These are phyloP conservation scores for Caracal caracal DNA, from an alignment of 2,113 vertebrate species.

Conservation along the genomic window DNA sequence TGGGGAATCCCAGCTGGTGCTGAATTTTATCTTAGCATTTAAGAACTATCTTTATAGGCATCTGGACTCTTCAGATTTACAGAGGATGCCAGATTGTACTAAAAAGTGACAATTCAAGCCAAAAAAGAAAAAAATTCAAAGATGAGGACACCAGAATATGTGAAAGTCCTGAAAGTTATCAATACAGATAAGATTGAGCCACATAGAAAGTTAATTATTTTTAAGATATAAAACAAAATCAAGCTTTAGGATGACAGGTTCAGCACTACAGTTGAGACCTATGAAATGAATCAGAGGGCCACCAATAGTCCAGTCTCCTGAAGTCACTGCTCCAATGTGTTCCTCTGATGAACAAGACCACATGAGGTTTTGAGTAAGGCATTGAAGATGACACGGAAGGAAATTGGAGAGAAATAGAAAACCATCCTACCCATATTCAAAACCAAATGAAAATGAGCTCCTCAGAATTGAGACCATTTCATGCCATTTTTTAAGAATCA, in stretches of 20 bases:
- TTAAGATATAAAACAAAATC: neutral
- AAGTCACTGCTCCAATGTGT: neutral
- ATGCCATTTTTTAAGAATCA: neutral
- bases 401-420: neutral
- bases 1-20: neutral
- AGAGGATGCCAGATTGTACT: neutral
- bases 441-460: neutral
- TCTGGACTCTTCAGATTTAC: neutral
- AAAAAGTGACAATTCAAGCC: neutral
- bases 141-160: neutral
- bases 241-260: neutral
- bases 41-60: slow-evolving; percentile 6
- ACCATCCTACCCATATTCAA: neutral
- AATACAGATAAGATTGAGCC: neutral
- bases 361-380: neutral
- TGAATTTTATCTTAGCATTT: slow-evolving; percentile 1
- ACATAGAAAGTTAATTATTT: neutral
- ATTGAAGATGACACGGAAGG: neutral
- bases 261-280: neutral
- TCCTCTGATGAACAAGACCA: neutral
- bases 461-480: neutral
- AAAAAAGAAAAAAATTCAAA: neutral
- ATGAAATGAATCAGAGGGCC: neutral
- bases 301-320: too few species aligned
- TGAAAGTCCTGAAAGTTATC: neutral